Base-by-base conservation (phyloP, 2,113 vertebrate species). In the Mus spicilegus region DNA sequence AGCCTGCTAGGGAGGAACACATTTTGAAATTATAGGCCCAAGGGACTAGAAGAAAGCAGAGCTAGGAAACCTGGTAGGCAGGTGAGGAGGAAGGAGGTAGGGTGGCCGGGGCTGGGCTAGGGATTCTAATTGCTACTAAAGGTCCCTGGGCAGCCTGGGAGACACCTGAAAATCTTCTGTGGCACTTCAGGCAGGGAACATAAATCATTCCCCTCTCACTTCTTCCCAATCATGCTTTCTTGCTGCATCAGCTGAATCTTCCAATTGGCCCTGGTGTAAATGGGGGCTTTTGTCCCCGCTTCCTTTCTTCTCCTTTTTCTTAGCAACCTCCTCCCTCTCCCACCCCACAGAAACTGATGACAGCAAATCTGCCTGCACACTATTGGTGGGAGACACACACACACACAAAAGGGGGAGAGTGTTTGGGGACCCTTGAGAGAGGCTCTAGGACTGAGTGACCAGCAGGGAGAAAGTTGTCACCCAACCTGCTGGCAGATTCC, bases 211-310 rank as follows among this genome's bases (percentile, higher is more conserved):
- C 67, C 65, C 36, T 69, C 78, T 91, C 92, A 90, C 96, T 98
- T 98, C 98, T 93, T 98, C 98, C 97, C 97, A 96, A 95, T 97
- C 96, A 76, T 94, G 95, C 92, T 91, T 96, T 82, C 97, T 97
- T 98, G 98, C 98, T 97, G 98, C 87, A 69, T 98, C 98, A 97
- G 96, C 98, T 97, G 70, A 98, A 98, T 98, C 98, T 97, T 97
- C 81, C 78, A 98, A 98, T 95, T 61, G 98, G 96, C 94, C 0
- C 11, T 6, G 96, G 96, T 98, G 97, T 95, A 95, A 97, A 97
- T 91, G 0, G 69, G 77, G 90, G 95, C 98, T 98, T 98, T 94
- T 97, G 90, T 89, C 96, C 97, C 93, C 90, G 67, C 19, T 77
- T 69, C 80, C 95, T 36, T 14, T 81, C 89, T 0, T 61, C 89